Percentiles rank a stretch among this genome's conserved stretches.
Conservation (phyloP, 2,797 vertebrate genomes). For the Chelidonichthys spinosus region DNA sequence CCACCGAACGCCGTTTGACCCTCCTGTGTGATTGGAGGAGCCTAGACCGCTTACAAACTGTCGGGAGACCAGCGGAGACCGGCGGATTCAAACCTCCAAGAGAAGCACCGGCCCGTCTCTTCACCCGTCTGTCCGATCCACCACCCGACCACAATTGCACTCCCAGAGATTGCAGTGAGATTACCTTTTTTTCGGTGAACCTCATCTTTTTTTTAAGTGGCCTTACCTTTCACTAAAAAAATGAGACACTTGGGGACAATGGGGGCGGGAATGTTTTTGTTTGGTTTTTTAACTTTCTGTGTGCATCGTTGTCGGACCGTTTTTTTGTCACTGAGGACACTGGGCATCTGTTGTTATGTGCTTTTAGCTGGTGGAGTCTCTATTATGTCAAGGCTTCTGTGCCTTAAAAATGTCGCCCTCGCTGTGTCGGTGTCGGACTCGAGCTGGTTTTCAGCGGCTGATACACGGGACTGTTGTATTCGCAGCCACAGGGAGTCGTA, state of each 20-base stretch:
- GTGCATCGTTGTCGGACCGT: constrained; percentile 67
- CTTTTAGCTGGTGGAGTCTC: constrained; percentile 88
- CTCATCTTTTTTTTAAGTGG: constrained; percentile 87
- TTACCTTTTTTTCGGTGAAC: constrained; percentile 86
- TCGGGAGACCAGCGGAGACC: neutral
- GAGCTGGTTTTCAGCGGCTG: constrained; percentile 68
- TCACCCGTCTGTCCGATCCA: constrained; percentile 60
- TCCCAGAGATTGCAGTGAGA: constrained; percentile 87
- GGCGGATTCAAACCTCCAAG: constrained; percentile 54
- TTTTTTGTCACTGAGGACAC: constrained; percentile 78
- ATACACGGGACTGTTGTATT: constrained; percentile 61
- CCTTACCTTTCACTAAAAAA: constrained; percentile 87
- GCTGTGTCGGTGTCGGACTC: constrained; percentile 75
- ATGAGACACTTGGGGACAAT: constrained; percentile 81
- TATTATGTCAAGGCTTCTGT: constrained; percentile 90
- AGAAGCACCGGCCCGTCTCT: constrained; percentile 61
- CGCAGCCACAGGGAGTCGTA: constrained; percentile 55
- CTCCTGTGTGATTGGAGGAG: constrained; percentile 55
- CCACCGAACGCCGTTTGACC: constrained; percentile 49
- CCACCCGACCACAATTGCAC: constrained; percentile 82
- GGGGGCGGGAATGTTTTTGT: constrained; percentile 71
- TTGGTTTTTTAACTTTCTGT: constrained; percentile 51
- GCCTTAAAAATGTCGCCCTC: constrained; percentile 87
- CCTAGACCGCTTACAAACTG: constrained; percentile 64
- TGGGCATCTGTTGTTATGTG: constrained; percentile 85